Base-by-base conservation (phyloP, 2,888 invertebrate species). In the Tribolium freemani region DNA sequence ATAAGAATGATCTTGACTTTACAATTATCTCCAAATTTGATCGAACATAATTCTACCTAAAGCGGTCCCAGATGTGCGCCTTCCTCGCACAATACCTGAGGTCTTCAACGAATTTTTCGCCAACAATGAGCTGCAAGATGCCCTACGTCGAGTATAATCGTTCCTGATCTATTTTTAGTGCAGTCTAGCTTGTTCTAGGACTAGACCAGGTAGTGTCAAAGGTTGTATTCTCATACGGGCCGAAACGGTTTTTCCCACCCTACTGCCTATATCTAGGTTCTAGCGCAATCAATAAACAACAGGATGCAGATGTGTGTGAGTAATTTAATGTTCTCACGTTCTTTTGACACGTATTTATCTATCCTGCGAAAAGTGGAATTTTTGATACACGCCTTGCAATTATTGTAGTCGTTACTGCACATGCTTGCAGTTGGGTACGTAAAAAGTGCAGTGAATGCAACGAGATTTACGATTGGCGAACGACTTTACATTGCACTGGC, bases 191-290 rank as follows among this genome's bases (percentile, higher is more conserved):
- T 44, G 64, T 71, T 58, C 71, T 71, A 71, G 64, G 67, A 53
- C 71, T 71, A 71, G 71, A 53, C 57, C 71, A 71, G 71, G 71
- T 71, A 71, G 61, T 76, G 76, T 75, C 76, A 77, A 77, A 79
- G 77, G 77, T 77, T 66, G 75, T 70, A 78, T 77, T 77, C 78
- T 71, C 76, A 76, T 76, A 77, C 69, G 76, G 78, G 78, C 73
- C 77, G 70, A 64, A 68, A 73, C 60, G 69, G 63, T 69, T 69
- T 68, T 76, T 72, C 75, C 68, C 75, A 75, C 69, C 69, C 58
- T 53, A 21, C 16, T 16, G 8, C 5, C 26, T 16, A 20, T 48
- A 2, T 13, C n/a, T 13, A 48, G 6, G 13, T 5, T 21, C 61
- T 46, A 51, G 26, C 16, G 31, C 64, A 53, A 64, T 66, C 54